Evolutionary conservation across 1,140 invertebrate genomes (phyloP).

Genomic region (Monochamus saltuarius): DNA sequence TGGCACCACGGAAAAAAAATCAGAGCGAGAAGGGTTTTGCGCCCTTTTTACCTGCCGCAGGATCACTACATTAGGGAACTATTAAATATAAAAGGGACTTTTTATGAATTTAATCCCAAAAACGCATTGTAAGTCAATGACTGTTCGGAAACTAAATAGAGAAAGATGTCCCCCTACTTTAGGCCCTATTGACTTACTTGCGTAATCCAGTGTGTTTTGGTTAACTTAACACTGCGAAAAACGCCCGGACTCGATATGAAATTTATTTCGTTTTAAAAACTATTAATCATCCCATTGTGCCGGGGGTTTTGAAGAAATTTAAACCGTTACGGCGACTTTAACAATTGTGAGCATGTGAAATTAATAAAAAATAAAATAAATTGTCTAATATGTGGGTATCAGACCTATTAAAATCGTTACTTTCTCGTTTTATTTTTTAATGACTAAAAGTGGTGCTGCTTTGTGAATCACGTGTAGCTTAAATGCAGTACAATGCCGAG

Average conservation of each 20-base stretch:
- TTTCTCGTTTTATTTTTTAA: no score
- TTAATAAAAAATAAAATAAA: slow-evolving; percentile 2
- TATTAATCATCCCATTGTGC: slow-evolving; percentile 23
- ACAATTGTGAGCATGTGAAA: slow-evolving; percentile 2
- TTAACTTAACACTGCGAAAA: slow-evolving; percentile 29
- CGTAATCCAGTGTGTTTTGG: slow-evolving; percentile 33
- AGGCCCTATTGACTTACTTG: slow-evolving; percentile 25
- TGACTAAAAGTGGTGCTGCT: no score
- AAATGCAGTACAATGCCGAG: no score
- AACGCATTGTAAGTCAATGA: slow-evolving; percentile 29
- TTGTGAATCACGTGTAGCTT: no score
- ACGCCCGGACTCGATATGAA: slow-evolving; percentile 12
- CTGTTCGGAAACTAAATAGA: slow-evolving; percentile 25
- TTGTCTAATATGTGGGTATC: no score
- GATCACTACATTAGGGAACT: background rate
- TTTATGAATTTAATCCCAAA: slow-evolving; percentile 26
- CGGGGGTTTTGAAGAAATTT: slow-evolving; percentile 20
- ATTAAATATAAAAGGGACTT: slow-evolving; percentile 9
- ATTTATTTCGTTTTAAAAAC: slow-evolving; percentile 20
- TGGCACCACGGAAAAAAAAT: slow-evolving; percentile 23
- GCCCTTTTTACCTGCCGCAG: slow-evolving; percentile 16
- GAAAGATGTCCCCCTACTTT: slow-evolving; percentile 27
- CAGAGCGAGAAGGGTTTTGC: slow-evolving; percentile 27
- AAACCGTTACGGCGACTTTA: slow-evolving; percentile 17
- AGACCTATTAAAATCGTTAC: no score